Conservation (phyloP, 1,140 invertebrate genomes). For the Hyles euphorbiae region DNA sequence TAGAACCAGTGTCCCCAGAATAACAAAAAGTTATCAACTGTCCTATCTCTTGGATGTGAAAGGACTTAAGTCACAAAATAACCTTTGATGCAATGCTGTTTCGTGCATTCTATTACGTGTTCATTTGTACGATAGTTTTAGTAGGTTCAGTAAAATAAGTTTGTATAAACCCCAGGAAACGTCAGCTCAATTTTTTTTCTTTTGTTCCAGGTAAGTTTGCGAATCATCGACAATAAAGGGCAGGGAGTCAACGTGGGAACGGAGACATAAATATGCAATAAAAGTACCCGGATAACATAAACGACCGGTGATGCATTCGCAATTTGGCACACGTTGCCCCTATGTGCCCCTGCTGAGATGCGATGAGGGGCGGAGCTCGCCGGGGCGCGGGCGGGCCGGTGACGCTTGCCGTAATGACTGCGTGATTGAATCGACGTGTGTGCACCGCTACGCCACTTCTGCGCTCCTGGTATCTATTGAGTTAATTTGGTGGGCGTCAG, state of each 20-base stretch:
- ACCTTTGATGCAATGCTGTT: background rate
- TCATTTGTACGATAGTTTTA: too few species aligned
- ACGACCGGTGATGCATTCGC: slow-evolving; percentile 33
- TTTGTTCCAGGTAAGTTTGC: slow-evolving; percentile 40
- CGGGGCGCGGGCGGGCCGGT: slow-evolving; percentile 19
- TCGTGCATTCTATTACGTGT: background rate
- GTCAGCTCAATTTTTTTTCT: background rate
- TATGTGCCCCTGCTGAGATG: slow-evolving; percentile 17
- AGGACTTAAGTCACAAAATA: background rate
- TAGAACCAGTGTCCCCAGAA: too few species aligned
- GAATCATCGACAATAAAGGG: slow-evolving; percentile 9
- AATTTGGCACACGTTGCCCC: slow-evolving; percentile 38
- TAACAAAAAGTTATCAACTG: too few species aligned
- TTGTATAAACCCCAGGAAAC: background rate
- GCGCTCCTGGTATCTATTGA: slow-evolving; percentile 48
- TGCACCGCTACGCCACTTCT: slow-evolving; percentile 41
- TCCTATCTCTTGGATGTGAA: too few species aligned
- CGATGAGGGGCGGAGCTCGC: slow-evolving; percentile 20
- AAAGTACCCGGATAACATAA: slow-evolving; percentile 50
- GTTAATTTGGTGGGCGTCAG: slow-evolving; percentile 36
- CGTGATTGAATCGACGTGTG: slow-evolving; percentile 62
- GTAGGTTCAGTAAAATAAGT: too few species aligned
- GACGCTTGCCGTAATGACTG: slow-evolving; percentile 50
- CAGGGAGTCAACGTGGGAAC: background rate
- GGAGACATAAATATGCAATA: slow-evolving; percentile 42